Evolutionary conservation across 2,797 vertebrate species (phyloP), one percentile per base, ranked within the genome.

Genomic region (Vireo griseus): DNA sequence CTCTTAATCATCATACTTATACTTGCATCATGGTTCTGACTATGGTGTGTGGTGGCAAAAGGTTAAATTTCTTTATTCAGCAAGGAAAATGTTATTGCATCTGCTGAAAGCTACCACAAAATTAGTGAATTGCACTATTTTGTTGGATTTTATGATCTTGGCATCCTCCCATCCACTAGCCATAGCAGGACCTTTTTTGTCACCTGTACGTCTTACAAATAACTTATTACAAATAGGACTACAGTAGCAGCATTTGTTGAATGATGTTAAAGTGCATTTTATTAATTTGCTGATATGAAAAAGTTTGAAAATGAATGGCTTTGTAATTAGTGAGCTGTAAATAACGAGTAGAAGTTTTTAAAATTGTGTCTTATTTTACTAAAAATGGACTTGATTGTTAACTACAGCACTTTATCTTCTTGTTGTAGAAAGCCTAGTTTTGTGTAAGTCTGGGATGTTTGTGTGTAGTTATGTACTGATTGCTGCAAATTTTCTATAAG

Each of bases 401-500:
- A 63, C 94, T 96, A 73, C 84, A 96, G 62, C 83, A 86, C 96
- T 95, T 96, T 96, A 94, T 35, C 90, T 96, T 93, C 91, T 47
- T 69, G 89, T 93, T 97, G 97, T 94, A 96, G 93, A 96, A 96
- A 96, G 95, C 91, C 91, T 97, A 96, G 90, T 97, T 92, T 94
- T 97, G 96, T 98, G 97, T 95, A 97, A 97, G 93, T 98, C 91
- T 96, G 95, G 95, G 94, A 79, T 97, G 90, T 96, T 96, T 97
- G 95, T 97, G 94, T 96, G 96, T 97, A 96, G 96, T 97, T 97
- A 95, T 96, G 96, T 97, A 97, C 94, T 94, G 98, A 85, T 92
- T 97, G 92, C 97, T 97, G 95, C 96, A 97, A 97, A 96, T 97
- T 97, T 97, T 97, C 97, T 97, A 97, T 97, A 98, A 97, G 98